Evolutionary conservation across 2,113 vertebrate species (phyloP).

Genomic region (Aspiorhynchus laticeps): DNA sequence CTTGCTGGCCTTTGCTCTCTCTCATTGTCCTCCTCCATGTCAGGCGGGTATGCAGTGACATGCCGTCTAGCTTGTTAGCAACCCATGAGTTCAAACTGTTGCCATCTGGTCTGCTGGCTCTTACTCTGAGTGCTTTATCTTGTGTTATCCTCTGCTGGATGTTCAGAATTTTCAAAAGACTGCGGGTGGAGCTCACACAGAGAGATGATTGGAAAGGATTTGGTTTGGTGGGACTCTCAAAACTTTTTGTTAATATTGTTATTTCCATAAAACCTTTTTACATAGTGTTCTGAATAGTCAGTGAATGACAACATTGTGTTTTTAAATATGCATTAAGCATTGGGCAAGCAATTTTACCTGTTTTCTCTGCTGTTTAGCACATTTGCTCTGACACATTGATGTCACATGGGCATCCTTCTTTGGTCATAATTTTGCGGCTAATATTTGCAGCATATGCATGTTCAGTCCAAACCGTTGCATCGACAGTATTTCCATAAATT

Average conservation of each 20-base stretch:
- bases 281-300: neutral
- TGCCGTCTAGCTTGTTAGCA: slow-evolving; percentile 55
- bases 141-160: slow-evolving; percentile 26
- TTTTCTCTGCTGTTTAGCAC: neutral
- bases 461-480: slow-evolving; percentile 72
- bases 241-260: neutral
- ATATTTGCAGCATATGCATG: slow-evolving; percentile 71
- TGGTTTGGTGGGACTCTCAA: neutral
- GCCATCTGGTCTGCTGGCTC: slow-evolving; percentile 62
- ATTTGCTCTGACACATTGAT: neutral
- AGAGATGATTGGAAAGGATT: slow-evolving; percentile 7
- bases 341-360: neutral
- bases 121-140: slow-evolving; percentile 56
- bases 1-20: slow-evolving; percentile 34
- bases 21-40: slow-evolving; percentile 39
- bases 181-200: slow-evolving; percentile 27
- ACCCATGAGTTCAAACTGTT: slow-evolving; percentile 55
- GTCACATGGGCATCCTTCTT: neutral
- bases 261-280: neutral
- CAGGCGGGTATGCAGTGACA: slow-evolving; percentile 36
- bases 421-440: slow-evolving; percentile 57
- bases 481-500: slow-evolving; percentile 77
- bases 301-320: neutral
- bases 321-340: slow-evolving; percentile 33
- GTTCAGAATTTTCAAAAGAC: slow-evolving; percentile 46